Conservation (phyloP, 2,888 invertebrate species). For the Chloromyia formosa region DNA sequence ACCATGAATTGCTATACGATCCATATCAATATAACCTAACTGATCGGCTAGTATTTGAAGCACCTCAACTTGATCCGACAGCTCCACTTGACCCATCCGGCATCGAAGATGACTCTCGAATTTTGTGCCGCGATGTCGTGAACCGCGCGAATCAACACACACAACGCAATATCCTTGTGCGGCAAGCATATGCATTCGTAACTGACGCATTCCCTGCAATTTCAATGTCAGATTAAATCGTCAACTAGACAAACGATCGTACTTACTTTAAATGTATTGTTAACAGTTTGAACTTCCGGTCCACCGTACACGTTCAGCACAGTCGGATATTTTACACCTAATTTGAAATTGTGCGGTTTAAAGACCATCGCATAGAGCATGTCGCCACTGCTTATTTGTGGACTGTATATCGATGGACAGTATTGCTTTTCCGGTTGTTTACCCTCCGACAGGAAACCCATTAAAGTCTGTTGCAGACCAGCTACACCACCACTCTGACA, state of each 20-base stretch:
- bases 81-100: slow-evolving; percentile 92
- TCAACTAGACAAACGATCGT: not conserved
- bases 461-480: slow-evolving; percentile 72
- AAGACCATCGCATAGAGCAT: slow-evolving; percentile 88
- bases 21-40: slow-evolving; percentile 89
- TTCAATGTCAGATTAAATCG: not conserved
- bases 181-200: slow-evolving; percentile 93
- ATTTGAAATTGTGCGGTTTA: slow-evolving; percentile 77
- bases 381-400: slow-evolving; percentile 75
- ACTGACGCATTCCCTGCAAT: slow-evolving; percentile 84
- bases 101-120: slow-evolving; percentile 92
- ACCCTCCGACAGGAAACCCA: slow-evolving; percentile 77
- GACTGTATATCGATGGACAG: slow-evolving; percentile 78
- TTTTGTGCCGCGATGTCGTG: slow-evolving; percentile 87
- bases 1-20: slow-evolving; percentile 93
- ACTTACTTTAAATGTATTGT: slow-evolving; percentile 89
- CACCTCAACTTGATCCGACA: slow-evolving; percentile 95
- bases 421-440: slow-evolving; percentile 69
- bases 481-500: slow-evolving; percentile 72
- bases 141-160: slow-evolving; percentile 94
- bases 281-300: slow-evolving; percentile 97
- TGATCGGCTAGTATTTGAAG: slow-evolving; percentile 84
- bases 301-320: slow-evolving; percentile 98
- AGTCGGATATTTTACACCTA: slow-evolving; percentile 79
- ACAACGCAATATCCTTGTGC: slow-evolving; percentile 96